Evolutionary conservation across 2,797 vertebrate genomes (phyloP).

Genomic region (Gambusia yucatana): DNA sequence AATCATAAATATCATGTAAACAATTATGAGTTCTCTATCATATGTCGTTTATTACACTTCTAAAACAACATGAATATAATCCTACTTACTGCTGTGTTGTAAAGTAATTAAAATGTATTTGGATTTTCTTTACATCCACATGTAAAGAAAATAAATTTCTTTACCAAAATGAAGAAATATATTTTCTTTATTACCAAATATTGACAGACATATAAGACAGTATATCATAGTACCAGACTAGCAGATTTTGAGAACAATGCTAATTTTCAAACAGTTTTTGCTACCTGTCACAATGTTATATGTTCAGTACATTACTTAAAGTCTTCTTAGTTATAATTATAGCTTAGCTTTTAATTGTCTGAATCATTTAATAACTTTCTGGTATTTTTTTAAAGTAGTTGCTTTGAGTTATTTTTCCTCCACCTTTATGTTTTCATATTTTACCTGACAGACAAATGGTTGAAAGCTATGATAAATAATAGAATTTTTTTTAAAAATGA

Average conservation of each 20-base stretch:
- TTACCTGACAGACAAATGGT: neutral
- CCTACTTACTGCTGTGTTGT: neutral
- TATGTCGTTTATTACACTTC: neutral
- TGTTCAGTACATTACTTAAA: neutral
- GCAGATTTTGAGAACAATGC: neutral
- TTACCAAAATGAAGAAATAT: too few species aligned
- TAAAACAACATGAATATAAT: neutral
- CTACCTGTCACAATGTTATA: neutral
- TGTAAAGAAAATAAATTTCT: too few species aligned
- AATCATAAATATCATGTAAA: neutral
- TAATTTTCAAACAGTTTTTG: neutral
- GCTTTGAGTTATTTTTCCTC: neutral
- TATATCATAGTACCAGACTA: neutral
- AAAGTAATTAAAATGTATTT: neutral
- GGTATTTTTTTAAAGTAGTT: neutral
- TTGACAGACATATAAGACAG: neutral
- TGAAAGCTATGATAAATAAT: neutral
- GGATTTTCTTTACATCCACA: neutral
- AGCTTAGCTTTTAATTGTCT: neutral
- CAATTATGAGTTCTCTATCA: neutral
- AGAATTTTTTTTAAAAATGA: neutral
- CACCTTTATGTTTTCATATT: neutral
- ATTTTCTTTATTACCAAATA: neutral
- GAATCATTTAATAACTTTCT: neutral
- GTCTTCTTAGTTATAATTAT: neutral